Evolutionary conservation across 2,113 vertebrate genomes (phyloP).

Genomic region (Zosterops borbonicus): DNA sequence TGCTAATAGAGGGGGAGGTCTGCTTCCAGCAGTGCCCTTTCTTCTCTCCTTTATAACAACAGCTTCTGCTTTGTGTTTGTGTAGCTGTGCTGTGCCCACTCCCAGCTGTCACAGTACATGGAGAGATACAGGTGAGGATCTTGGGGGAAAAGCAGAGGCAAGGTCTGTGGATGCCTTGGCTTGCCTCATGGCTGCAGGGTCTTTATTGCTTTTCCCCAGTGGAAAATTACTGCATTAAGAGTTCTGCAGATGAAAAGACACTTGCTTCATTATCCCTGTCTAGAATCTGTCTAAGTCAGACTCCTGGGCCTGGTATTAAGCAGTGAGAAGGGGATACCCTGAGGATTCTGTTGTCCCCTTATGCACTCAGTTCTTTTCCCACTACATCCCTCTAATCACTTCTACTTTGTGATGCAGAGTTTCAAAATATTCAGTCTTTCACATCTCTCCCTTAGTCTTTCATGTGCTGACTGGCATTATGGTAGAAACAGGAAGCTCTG

Average conservation of each 20-base stretch:
- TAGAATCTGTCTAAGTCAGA: background rate
- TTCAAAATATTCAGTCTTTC: background rate
- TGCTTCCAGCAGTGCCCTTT: background rate
- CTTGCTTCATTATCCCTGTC: background rate
- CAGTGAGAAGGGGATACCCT: background rate
- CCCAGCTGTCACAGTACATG: constrained; percentile 90
- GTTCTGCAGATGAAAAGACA: background rate
- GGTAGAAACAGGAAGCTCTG: background rate
- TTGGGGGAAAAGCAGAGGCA: background rate
- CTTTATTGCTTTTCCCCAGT: background rate
- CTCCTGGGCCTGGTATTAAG: background rate
- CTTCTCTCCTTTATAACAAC: background rate
- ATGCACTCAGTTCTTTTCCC: background rate
- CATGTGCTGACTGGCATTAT: background rate
- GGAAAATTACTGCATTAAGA: background rate
- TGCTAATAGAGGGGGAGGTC: background rate
- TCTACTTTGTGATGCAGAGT: background rate
- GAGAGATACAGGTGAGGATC: constrained; percentile 87
- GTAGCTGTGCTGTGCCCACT: constrained; percentile 90
- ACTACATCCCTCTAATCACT: background rate
- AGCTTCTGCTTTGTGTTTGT: background rate
- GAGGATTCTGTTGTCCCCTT: constrained; percentile 1
- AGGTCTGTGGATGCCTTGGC: background rate
- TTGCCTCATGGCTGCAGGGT: background rate
- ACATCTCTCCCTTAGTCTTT: background rate